Base-by-base conservation (phyloP, 2,888 invertebrate genomes). In the Branchipolynoe longqiensis region DNA sequence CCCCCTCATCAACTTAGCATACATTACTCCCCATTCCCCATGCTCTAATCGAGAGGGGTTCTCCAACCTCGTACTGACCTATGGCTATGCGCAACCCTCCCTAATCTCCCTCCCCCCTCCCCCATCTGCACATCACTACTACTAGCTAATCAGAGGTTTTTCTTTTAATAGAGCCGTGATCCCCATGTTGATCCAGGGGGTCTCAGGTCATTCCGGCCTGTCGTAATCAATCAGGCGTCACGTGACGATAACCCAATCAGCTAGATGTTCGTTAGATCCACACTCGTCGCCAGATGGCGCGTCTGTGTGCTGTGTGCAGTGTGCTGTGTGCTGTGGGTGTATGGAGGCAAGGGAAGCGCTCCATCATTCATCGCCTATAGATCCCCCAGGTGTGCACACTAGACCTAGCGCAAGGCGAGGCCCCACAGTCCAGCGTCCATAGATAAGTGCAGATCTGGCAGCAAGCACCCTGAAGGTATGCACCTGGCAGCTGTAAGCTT, bases 171-270 rank as follows among this genome's bases (percentile, higher is more conserved):
- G 33, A 33, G 69, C 36, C 14, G 33, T 3, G 38, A 1, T 38
- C 36, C n/a, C n/a, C n/a, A n/a, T n/a, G n/a, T n/a, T 69, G 38
- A 33, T 69, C 69, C 69, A 69, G 69, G 69, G n/a, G 69, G 69
- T 69, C 36, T 69, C 14, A 38, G 69, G 69, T 69, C 22, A 33
- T 69, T 31, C 38, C 22, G 18, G 69, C 69, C 38, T 69, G 69
- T 69, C 62, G 69, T 69, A 69, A 69, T 69, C 69, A 69, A 69
- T 69, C 36, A 69, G 38, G 33, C 69, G 69, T 18, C 69, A 4
- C 12, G 36, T 8, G 69, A 38, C 12, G 69, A 69, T 69, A 33
- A 69, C 33, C 69, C 25, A 33, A 38, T 69, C 69, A 69, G 69
- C 36, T 38, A 69, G n/a, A 38, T 14, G 0, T 25, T 22, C 22